Conservation (phyloP, 2,797 vertebrate species). For the Pseudotriccus pelzelni region DNA sequence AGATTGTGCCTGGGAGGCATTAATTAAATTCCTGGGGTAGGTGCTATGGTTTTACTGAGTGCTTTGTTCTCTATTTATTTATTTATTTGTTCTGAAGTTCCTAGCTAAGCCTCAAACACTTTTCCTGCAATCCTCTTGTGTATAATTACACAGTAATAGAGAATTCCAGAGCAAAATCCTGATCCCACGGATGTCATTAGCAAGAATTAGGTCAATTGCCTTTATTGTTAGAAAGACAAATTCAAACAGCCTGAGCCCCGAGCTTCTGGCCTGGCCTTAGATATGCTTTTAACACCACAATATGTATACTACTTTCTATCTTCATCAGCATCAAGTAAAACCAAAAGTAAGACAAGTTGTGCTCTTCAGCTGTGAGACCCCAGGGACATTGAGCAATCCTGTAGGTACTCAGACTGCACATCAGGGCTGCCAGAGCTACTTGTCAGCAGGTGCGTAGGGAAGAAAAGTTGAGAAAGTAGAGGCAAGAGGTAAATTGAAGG, state of each 20-base stretch:
- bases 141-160: conserved; percentile 14
- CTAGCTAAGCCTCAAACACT: not conserved
- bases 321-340: not conserved
- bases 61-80: conserved; percentile 30
- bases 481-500: not conserved
- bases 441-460: not conserved
- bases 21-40: conserved; percentile 8
- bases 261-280: not conserved
- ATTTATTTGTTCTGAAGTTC: conserved; percentile 6
- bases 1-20: not conserved
- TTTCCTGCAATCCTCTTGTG: not conserved
- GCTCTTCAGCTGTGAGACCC: not conserved
- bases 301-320: not conserved
- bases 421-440: not conserved
- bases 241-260: not conserved
- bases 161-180: conserved; percentile 17
- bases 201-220: conserved; percentile 37
- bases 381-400: not conserved
- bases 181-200: not conserved
- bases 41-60: not conserved
- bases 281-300: not conserved
- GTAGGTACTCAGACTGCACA: not conserved
- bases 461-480: not conserved
- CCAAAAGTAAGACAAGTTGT: not conserved
- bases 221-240: not conserved